Conservation (phyloP, 2,113 vertebrate species). For the Hassar affinis region DNA sequence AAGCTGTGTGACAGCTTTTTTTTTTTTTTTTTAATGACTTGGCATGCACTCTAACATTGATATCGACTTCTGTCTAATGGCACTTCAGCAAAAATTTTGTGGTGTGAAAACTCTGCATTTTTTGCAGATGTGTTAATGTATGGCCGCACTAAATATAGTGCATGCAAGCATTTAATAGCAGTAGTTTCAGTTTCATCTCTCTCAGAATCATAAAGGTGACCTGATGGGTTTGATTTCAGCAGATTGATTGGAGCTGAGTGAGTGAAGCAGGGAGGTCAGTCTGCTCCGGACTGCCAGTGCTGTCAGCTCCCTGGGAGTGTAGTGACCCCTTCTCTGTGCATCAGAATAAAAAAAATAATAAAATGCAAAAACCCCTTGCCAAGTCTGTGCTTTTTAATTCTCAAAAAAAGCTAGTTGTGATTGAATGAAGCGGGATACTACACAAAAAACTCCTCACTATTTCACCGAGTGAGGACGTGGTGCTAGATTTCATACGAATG, state of each 20-base stretch:
- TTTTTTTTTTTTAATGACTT: constrained; percentile 37
- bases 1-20: constrained; percentile 35
- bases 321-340: background rate
- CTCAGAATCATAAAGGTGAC: constrained; percentile 56
- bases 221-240: constrained; percentile 60
- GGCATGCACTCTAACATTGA: constrained; percentile 45
- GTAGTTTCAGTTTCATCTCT: constrained; percentile 46
- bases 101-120: constrained; percentile 52
- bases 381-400: too few species aligned
- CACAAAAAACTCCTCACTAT: background rate
- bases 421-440: background rate
- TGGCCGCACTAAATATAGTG: constrained; percentile 52
- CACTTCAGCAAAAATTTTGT: constrained; percentile 48
- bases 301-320: background rate
- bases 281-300: constrained; percentile 10
- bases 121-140: constrained; percentile 55
- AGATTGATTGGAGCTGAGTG: constrained; percentile 54
- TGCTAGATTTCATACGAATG: background rate
- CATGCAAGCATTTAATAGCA: constrained; percentile 42
- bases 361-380: background rate
- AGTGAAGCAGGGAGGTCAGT: constrained; percentile 41
- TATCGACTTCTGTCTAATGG: constrained; percentile 55
- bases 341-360: background rate
- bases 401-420: background rate
- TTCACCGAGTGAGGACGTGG: background rate